Conservation (phyloP, 2,888 invertebrate genomes). For the Steinernema scapterisci region DNA sequence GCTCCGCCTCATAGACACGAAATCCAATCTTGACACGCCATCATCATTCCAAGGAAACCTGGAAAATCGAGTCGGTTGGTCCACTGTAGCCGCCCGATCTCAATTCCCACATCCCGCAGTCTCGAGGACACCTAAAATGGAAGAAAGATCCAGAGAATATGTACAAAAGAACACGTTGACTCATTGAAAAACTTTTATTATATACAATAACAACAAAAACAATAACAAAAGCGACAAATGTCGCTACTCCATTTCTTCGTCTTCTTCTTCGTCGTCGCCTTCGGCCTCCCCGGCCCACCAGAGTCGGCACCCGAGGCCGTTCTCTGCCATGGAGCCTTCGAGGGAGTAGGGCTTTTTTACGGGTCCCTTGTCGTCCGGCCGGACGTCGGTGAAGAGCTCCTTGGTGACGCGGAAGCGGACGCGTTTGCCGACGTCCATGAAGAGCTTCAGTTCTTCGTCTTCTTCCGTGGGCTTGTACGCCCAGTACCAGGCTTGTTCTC, state of each 20-base stretch:
- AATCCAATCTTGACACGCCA: too few relatives aligned
- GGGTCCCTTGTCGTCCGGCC: conserved; percentile 35
- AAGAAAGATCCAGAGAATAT: too few relatives aligned
- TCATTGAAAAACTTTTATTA: too few relatives aligned
- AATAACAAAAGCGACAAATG: too few relatives aligned
- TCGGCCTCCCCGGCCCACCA: conserved; percentile 56
- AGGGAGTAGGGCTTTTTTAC: conserved; percentile 34
- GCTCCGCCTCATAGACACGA: too few relatives aligned
- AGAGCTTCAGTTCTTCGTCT: conserved; percentile 37
- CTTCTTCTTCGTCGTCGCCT: conserved; percentile 29
- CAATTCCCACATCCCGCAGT: too few relatives aligned
- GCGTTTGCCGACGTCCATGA: conserved; percentile 44
- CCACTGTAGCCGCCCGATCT: too few relatives aligned
- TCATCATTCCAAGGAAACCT: too few relatives aligned
- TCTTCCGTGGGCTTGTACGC: conserved; percentile 34
- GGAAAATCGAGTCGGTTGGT: too few relatives aligned
- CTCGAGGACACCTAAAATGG: too few relatives aligned
- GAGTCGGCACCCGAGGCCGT: conserved; percentile 58
- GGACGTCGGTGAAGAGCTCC: conserved; percentile 37
- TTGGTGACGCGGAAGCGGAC: conserved; percentile 42
- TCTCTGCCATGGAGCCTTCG: conserved; percentile 57
- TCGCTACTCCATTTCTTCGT: neutral
- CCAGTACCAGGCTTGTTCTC: conserved; percentile 46
- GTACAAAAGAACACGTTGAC: too few relatives aligned
- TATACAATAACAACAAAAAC: too few relatives aligned